These are phyloP conservation scores for Nomada hirtipes DNA, from an alignment of 2,888 invertebrate species.

Conservation along the genomic window DNA sequence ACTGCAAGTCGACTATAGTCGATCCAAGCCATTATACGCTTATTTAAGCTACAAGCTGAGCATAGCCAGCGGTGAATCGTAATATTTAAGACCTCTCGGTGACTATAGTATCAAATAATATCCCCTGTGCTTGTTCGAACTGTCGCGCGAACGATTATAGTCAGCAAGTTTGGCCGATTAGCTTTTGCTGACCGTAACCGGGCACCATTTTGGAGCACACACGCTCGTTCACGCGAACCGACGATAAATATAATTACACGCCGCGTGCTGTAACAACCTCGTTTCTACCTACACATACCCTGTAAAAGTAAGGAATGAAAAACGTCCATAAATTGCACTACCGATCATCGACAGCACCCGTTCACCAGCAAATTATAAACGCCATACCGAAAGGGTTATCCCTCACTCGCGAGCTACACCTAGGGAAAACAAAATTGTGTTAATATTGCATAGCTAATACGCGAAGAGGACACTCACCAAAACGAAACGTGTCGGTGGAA, in stretches of 20 bases:
- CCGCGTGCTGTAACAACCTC: conserved; percentile 14
- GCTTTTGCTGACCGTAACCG: conserved; percentile 22
- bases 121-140: conserved; percentile 4
- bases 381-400: conserved; percentile 62
- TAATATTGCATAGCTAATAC: conserved; percentile 70
- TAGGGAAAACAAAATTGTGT: conserved; percentile 78
- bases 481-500: conserved; percentile 47
- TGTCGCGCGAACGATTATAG: conserved; percentile 21
- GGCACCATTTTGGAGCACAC: neutral
- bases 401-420: conserved; percentile 78
- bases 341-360: conserved; percentile 24
- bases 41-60: neutral
- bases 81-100: neutral
- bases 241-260: neutral
- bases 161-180: conserved; percentile 1
- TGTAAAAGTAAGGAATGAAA: conserved; percentile 29
- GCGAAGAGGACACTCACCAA: conserved; percentile 64
- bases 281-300: conserved; percentile 24
- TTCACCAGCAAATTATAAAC: conserved; percentile 20
- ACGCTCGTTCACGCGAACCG: neutral
- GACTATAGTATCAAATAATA: conserved; percentile 14
- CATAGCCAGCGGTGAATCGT: neutral
- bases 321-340: conserved; percentile 41
- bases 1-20: conserved; percentile 27
- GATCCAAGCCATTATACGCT: conserved; percentile 17